These are phyloP conservation scores for Drosophila prolongata DNA, from an alignment of 2,888 invertebrate genomes.

Conservation along the genomic window DNA sequence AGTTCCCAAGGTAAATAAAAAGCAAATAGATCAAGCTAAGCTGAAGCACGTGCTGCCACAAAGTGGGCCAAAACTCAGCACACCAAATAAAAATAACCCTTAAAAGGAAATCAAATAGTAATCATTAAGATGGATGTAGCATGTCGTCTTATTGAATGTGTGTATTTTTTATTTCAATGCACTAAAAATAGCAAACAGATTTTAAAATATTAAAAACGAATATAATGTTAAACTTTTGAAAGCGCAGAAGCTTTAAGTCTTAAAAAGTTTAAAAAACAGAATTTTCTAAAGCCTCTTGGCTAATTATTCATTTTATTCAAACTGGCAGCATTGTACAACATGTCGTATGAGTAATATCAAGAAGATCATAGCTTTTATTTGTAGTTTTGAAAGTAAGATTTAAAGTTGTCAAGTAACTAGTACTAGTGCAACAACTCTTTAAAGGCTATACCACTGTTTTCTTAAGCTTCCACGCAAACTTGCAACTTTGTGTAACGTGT, in stretches of 20 bases:
- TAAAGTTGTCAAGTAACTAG: too few species aligned
- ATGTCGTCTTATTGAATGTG: not conserved
- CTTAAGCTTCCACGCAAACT: constrained; percentile 2
- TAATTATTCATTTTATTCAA: too few species aligned
- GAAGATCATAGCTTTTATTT: not conserved
- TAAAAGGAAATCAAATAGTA: not conserved
- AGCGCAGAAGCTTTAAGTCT: too few species aligned
- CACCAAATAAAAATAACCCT: not conserved
- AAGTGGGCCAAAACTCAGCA: constrained; percentile 12
- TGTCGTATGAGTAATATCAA: constrained; percentile 8
- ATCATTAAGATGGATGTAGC: not conserved
- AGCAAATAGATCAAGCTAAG: constrained; percentile 21
- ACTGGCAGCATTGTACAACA: not conserved
- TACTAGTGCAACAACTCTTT: not conserved
- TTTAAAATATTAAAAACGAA: not conserved
- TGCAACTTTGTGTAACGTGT: constrained; percentile 36
- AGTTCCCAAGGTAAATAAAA: constrained; percentile 36
- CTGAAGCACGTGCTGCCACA: constrained; percentile 26
- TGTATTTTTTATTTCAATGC: not conserved
- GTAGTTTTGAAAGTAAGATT: not conserved
- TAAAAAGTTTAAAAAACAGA: not conserved
- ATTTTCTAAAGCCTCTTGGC: too few species aligned
- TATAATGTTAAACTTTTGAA: not conserved
- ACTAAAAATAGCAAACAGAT: not conserved
- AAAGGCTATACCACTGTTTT: not conserved